Evolutionary conservation across 2,113 vertebrate genomes (phyloP).

Genomic region (Microtus pennsylvanicus): DNA sequence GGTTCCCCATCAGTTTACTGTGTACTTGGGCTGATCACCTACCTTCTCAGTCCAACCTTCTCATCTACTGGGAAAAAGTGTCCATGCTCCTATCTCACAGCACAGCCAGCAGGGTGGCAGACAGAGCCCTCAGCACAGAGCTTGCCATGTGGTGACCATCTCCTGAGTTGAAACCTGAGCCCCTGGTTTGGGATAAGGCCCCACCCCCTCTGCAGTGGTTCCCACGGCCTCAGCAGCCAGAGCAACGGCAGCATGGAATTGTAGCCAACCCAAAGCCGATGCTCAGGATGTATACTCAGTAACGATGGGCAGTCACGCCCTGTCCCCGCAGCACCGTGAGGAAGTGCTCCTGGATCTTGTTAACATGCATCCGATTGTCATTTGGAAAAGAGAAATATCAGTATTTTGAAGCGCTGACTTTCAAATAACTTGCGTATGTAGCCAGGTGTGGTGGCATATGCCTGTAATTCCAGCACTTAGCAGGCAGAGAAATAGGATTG

Average conservation of each 20-base stretch:
- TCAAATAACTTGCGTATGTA: background rate
- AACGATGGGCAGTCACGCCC: background rate
- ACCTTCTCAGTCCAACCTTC: background rate
- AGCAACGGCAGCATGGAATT: background rate
- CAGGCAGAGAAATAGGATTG: background rate
- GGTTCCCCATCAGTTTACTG: background rate
- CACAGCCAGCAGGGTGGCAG: background rate
- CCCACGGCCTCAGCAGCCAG: background rate
- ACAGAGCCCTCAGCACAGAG: background rate
- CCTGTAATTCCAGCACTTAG: background rate
- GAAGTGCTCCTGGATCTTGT: background rate
- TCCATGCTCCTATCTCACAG: rapidly evolving
- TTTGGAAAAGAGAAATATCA: background rate
- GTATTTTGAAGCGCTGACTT: background rate
- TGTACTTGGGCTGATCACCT: background rate
- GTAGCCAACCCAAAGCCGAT: too few species aligned
- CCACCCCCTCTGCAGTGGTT: background rate
- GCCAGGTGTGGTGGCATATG: background rate
- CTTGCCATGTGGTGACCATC: rapidly evolving
- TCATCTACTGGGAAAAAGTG: background rate
- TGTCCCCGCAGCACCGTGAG: rapidly evolving
- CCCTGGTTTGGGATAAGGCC: background rate
- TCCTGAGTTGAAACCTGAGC: background rate
- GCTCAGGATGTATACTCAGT: background rate
- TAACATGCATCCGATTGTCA: too few species aligned